Percentiles rank a stretch among this genome's conserved stretches.
These are phyloP conservation scores for Pantherophis alleghaniensis DNA, from an alignment of 2,797 vertebrate genomes.

Conservation along the genomic window DNA sequence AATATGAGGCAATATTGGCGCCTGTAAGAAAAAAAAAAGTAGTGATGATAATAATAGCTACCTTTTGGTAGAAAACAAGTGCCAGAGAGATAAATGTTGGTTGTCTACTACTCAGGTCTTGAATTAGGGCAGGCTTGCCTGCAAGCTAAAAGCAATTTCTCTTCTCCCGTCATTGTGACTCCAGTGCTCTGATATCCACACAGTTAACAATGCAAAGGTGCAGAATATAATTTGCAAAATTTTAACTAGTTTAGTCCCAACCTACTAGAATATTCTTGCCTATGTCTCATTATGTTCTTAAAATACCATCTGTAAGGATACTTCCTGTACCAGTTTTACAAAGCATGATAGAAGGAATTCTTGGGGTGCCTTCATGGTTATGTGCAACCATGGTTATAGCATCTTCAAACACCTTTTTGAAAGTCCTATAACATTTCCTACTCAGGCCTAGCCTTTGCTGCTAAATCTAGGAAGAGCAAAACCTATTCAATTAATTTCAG, in stretches of 20 bases:
- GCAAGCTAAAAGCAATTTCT: neutral
- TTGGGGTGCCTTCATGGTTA: neutral
- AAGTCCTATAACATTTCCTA: neutral
- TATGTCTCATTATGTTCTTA: neutral
- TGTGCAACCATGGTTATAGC: neutral
- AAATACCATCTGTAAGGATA: neutral
- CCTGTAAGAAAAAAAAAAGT: neutral
- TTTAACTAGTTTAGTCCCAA: neutral
- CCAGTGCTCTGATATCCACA: neutral
- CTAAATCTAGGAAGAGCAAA: neutral
- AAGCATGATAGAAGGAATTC: neutral
- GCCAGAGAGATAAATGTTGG: neutral
- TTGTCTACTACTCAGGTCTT: neutral
- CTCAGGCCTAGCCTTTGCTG: neutral
- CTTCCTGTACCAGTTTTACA: neutral
- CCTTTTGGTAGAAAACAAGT: neutral
- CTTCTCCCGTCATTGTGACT: neutral
- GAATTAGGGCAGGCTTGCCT: neutral
- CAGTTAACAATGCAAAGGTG: neutral
- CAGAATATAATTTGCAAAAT: neutral
- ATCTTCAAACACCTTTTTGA: neutral
- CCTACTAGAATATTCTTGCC: neutral
- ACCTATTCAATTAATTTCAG: neutral
- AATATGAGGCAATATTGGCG: slow-evolving; percentile 1
- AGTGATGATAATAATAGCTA: neutral